Conservation (phyloP, 2,888 invertebrate genomes). For the Tubulanus polymorphus region DNA sequence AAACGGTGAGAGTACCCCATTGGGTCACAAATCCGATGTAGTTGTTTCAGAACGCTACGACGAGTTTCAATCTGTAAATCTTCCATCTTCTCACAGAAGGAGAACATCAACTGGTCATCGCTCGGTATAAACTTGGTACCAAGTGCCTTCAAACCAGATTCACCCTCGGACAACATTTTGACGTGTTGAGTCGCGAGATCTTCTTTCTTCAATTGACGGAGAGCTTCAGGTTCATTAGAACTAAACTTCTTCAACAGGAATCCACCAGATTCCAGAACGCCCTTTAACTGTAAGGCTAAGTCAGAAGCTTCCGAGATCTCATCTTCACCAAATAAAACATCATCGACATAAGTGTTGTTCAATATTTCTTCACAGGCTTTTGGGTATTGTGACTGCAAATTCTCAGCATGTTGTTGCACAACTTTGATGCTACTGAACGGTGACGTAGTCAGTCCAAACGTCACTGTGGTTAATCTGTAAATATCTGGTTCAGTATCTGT, state of each 20-base stretch:
- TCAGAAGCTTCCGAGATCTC: not conserved
- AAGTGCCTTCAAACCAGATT: not conserved
- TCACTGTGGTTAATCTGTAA: constrained; percentile 9
- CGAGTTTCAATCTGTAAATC: not conserved
- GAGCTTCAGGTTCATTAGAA: not conserved
- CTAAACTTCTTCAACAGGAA: not conserved
- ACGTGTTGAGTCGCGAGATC: not conserved
- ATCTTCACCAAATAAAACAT: not conserved
- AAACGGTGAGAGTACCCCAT: not conserved
- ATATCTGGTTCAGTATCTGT: constrained; percentile 2
- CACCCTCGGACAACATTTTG: not conserved
- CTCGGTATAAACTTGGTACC: not conserved
- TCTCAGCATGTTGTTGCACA: not conserved
- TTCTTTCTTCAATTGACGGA: not conserved
- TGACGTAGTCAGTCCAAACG: constrained; percentile 7
- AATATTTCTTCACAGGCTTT: not conserved
- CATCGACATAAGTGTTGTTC: not conserved
- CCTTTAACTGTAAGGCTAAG: not conserved
- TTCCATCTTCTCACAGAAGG: not conserved
- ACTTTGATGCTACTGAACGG: constrained; percentile 1
- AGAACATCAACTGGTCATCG: not conserved
- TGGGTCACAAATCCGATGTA: not conserved
- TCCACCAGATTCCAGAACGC: not conserved
- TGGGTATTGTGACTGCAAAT: not conserved
- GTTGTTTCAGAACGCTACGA: not conserved